phyloP scores from a whole-genome alignment of 1,140 invertebrate species.

The Zaprionus lachaisei region DNA sequence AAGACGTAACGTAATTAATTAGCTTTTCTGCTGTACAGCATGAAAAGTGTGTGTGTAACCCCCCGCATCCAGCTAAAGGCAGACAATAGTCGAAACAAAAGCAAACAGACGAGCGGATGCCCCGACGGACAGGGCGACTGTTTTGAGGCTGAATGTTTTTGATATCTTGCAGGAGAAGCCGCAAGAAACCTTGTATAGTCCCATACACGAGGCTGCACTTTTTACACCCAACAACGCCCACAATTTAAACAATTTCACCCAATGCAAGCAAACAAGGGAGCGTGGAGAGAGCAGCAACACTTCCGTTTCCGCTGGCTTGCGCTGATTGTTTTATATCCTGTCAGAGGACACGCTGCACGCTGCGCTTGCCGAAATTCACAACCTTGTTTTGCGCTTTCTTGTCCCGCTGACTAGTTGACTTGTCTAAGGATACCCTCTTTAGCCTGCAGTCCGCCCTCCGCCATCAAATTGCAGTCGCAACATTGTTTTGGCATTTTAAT shows the following conservation, averaged over 20 bases:
- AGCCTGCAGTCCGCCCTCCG: background rate
- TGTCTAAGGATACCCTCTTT: conserved; percentile 25
- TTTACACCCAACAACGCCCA: conserved; percentile 46
- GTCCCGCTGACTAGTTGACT: conserved; percentile 59
- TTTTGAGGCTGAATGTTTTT: background rate
- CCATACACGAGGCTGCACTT: background rate
- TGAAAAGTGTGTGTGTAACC: conserved; percentile 1
- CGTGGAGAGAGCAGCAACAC: conserved; percentile 46
- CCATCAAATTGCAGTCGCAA: conserved; percentile 41
- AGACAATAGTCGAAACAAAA: conserved; percentile 52
- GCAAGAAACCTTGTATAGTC: conserved; percentile 19
- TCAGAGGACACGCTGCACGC: conserved; percentile 65
- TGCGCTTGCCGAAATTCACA: conserved; percentile 68
- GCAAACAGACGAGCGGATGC: conserved; percentile 15
- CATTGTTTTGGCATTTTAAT: conserved; percentile 74
- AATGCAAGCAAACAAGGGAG: conserved; percentile 15
- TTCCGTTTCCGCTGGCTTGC: conserved; percentile 83
- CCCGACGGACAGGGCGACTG: background rate
- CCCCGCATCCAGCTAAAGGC: conserved; percentile 55
- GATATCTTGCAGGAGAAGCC: conserved; percentile 15
- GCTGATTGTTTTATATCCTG: conserved; percentile 84
- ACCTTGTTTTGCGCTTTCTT: conserved; percentile 79
- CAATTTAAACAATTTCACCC: conserved; percentile 73
- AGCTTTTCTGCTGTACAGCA: no score
- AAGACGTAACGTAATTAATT: no score